These are phyloP conservation scores for Brachionus sp. DNA, from an alignment of 1,140 invertebrate genomes.

Conservation along the genomic window DNA sequence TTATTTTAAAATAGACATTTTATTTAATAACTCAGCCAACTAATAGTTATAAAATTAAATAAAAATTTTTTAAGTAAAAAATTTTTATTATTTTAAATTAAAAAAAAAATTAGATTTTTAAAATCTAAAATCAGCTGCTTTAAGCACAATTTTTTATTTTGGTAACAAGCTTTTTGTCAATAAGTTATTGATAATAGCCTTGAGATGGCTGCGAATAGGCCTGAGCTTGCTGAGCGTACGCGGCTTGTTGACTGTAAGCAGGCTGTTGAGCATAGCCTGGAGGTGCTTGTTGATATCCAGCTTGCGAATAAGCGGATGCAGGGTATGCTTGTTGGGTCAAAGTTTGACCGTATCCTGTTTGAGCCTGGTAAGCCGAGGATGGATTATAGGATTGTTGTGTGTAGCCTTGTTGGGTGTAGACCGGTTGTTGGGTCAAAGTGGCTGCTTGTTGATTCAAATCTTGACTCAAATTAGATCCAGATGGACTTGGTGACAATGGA, in stretches of 20 bases:
- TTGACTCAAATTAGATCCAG: background rate
- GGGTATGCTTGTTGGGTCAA: background rate
- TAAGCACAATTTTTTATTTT: background rate
- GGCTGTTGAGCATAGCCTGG: background rate
- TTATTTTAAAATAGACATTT: no score
- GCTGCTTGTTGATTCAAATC: background rate
- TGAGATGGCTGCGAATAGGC: background rate
- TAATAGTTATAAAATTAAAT: background rate
- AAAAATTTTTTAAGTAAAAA: background rate
- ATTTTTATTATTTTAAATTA: background rate
- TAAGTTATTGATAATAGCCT: background rate
- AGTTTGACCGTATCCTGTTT: background rate
- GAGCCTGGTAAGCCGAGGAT: background rate
- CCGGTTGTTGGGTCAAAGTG: background rate
- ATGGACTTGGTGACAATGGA: slow-evolving; percentile 12
- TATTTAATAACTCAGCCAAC: no score
- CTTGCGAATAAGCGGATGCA: background rate
- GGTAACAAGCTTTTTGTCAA: background rate
- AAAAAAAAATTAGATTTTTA: background rate
- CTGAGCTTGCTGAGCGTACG: background rate
- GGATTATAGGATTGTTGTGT: background rate
- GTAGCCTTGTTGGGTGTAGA: background rate
- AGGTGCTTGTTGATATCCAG: background rate
- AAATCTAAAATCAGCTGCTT: background rate
- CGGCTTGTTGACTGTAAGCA: background rate